A percentile compares a stretch with the other conserved stretches of the same genome.
phyloP scores from a whole-genome alignment of 2,113 vertebrate species.

The Corapipo altera region DNA sequence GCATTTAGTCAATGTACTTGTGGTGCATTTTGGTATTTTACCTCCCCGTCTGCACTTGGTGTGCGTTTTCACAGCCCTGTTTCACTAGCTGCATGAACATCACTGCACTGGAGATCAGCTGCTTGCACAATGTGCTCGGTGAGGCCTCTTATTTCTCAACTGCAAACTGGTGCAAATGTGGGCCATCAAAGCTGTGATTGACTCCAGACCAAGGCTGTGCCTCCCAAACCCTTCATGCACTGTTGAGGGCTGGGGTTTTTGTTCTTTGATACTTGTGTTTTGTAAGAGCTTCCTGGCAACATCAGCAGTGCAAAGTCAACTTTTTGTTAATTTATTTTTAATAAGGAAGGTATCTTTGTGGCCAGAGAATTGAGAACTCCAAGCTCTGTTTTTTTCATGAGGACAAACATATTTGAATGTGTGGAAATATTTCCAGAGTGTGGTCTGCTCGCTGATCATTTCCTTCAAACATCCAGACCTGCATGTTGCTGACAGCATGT shows the following conservation, averaged over 20 bases:
- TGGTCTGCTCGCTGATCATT: neutral
- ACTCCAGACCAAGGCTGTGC: constrained; percentile 36
- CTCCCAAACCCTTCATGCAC: neutral
- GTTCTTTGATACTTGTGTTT: neutral
- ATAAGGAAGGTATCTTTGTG: neutral
- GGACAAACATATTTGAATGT: neutral
- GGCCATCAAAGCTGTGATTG: neutral
- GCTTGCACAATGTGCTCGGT: constrained; percentile 16
- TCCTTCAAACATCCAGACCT: neutral
- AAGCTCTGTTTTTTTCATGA: neutral
- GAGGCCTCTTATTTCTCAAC: constrained; percentile 10
- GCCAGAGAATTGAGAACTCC: neutral
- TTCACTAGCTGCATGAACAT: neutral
- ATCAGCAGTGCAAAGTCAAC: neutral
- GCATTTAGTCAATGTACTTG: neutral
- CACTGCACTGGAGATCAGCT: neutral
- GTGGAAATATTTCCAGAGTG: neutral
- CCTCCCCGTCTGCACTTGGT: neutral
- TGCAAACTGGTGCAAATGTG: constrained; percentile 19
- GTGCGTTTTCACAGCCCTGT: neutral
- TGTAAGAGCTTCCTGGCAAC: constrained; percentile 36
- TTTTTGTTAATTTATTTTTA: neutral
- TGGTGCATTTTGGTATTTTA: neutral
- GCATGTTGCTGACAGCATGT: neutral
- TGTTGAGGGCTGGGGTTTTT: neutral